Evolutionary conservation across 2,113 vertebrate species (phyloP), one percentile per base, ranked within the genome.

Genomic region (Scopus umbretta): DNA sequence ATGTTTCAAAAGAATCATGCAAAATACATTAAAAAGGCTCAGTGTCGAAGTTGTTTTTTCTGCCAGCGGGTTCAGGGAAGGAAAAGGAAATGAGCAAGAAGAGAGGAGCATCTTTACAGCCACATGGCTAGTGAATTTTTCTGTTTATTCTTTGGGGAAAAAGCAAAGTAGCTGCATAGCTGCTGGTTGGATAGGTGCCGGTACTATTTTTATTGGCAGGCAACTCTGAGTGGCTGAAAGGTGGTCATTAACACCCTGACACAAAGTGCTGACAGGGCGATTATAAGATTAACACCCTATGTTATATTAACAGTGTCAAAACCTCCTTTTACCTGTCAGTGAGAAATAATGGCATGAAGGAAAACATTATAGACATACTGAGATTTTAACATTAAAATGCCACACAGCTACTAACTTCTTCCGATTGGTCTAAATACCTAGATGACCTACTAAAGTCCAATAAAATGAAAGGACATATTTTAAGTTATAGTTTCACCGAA

Each of bases 231-330:
- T 97, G 98, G 98, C 97, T 98, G 98, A 98, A 98, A 98, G 97
- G 96, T 97, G 97, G 97, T 96, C 97, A 98, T 98, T 98, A 98
- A 98, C 98, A 98, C 98, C 96, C 93, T 83, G 88, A 97, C 98
- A 97, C 91, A 93, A 89, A 97, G 98, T 97, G 98, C 98, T 98
- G 98, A 98, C 98, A 98, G 97, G 96, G 91, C 76, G 97, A 98
- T 98, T 98, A 98, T 97, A 97, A 98, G 98, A 98, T 98, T 98
- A 98, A 98, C 98, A 98, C 97, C 95, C 97, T 38, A 40, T 43
- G 92, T 97, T 97, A 93, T 92, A 97, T 88, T 96, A 97, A 97
- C 95, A 97, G 98, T 92, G 97, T 98, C 97, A 97, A 97, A 98
- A 95, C 92, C 95, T 97, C 97, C 94, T 96, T 86, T 97, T 96